Base-by-base conservation (phyloP, 2,797 vertebrate genomes). In the Cynopterus sphinx region DNA sequence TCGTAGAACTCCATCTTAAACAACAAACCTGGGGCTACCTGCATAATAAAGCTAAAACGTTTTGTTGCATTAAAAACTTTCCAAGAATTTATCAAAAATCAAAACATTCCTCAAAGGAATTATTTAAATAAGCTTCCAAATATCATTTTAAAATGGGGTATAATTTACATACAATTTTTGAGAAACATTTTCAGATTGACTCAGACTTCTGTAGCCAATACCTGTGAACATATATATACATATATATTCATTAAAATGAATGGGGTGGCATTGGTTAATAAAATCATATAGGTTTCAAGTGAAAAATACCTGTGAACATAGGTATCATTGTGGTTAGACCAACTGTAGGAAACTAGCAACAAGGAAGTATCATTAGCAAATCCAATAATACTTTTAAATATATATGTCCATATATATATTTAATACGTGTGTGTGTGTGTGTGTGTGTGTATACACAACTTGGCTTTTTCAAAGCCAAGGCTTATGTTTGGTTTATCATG, bases 21-120 rank as follows among this genome's bases (percentile, higher is more conserved):
- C 19, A 91, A 77, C 33, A 89, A 9, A 93, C 36, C 15, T 36
- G 16, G 16, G 28, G 24, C 19, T 83, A 63, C 33, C 19, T 84
- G 49, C 7, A 49, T 22, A 84, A 92, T 15, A 89, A 92, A 92
- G 28, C n/a, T 75, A 85, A 19, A 21, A 78, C 21, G 36, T 70
- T 74, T 53, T 75, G 39, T 13, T 85, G 26, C 43, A 84, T 65
- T 83, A 83, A 84, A 84, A 87, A 73, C 8, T 81, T 96, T 91
- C 65, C n/a, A 71, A 71, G 33, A 91, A 59, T 22, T 65, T 24
- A 81, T 68, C 39, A 81, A 93, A 89, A 87, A 77, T 77, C 31
- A 90, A 93, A 91, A 90, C 17, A 94, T 70, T 89, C 28, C 51
- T 84, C 33, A 79, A 73, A 92, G n/a, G 31, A 83, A 70, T 85